Base-by-base conservation (phyloP, 2,113 vertebrate genomes). In the Bagarius yarrelli region DNA sequence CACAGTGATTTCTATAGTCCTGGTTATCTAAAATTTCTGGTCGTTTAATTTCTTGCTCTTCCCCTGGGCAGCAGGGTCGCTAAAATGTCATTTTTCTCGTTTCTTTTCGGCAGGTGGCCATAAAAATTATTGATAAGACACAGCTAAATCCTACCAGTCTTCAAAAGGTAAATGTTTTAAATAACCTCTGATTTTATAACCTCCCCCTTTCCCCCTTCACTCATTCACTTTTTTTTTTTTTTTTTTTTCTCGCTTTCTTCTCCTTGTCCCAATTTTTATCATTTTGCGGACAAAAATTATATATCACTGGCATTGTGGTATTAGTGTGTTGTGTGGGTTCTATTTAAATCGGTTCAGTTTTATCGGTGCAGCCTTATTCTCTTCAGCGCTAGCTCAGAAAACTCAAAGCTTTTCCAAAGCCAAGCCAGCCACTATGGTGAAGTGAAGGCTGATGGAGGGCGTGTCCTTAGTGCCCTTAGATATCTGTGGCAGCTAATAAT, bases 111-210 rank as follows among this genome's bases (percentile, higher is more conserved):
- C 69, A 85, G 84, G 84, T 85, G 84, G 84, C 81, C 78, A 83
- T 85, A 69, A 85, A 85, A 80, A 85, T 85, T 56, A 85, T 85
- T 63, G 84, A 85, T 81, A 85, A 85, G 84, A 85, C 84, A 3
- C 84, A 85, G 52, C 84, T 85, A 61, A 85, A 85, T 85, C 84
- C 84, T 36, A 85, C 84, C 15, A 85, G 84, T 77, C 84, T 85
- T 27, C 84, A 85, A 78, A 85, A 85, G 84, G 84, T 85, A 85
- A 85, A 83, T 59, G 75, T 61, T 57, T 55, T 74, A 44, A 69
- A 69, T 53, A 55, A 32, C 4, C 14, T 59, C 25, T 64, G 16
- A 15, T 0, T 30, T 18, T 36, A 3, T 56, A 67, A 66, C 25
- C 18, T 12, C 61, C 23, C 14, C 5, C 30, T 71, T 71, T n/a